Conservation (phyloP, 2,888 invertebrate species). For the Synergus laeviventris region DNA sequence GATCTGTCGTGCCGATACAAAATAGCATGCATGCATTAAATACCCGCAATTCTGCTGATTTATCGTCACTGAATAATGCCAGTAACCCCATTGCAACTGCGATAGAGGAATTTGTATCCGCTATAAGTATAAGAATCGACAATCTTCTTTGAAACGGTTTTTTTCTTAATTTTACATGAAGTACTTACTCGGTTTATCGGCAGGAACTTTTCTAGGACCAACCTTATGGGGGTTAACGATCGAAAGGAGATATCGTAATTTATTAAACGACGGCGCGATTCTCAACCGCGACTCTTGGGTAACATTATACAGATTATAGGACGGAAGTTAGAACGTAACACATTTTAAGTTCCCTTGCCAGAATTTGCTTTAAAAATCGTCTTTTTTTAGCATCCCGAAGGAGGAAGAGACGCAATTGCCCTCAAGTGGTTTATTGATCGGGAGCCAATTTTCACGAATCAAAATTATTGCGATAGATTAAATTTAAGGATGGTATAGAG, state of each 20-base stretch:
- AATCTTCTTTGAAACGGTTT: background rate
- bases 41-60: constrained; percentile 25
- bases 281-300: constrained; percentile 44
- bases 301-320: constrained; percentile 46
- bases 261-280: constrained; percentile 49
- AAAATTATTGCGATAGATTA: background rate
- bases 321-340: constrained; percentile 42
- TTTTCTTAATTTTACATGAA: constrained; percentile 39
- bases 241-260: constrained; percentile 50
- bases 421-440: constrained; percentile 7
- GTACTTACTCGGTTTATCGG: constrained; percentile 44
- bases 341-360: constrained; percentile 20
- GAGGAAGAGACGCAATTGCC: constrained; percentile 8
- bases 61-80: constrained; percentile 32
- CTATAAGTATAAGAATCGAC: background rate
- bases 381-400: background rate
- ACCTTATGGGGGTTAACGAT: constrained; percentile 47
- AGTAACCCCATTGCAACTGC: background rate
- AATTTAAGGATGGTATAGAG: too few relatives aligned
- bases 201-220: constrained; percentile 42
- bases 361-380: constrained; percentile 25
- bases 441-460: background rate
- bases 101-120: background rate
- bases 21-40: constrained; percentile 35
- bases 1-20: constrained; percentile 35